Conservation (phyloP, 2,113 vertebrate genomes). For the Ictalurus furcatus region DNA sequence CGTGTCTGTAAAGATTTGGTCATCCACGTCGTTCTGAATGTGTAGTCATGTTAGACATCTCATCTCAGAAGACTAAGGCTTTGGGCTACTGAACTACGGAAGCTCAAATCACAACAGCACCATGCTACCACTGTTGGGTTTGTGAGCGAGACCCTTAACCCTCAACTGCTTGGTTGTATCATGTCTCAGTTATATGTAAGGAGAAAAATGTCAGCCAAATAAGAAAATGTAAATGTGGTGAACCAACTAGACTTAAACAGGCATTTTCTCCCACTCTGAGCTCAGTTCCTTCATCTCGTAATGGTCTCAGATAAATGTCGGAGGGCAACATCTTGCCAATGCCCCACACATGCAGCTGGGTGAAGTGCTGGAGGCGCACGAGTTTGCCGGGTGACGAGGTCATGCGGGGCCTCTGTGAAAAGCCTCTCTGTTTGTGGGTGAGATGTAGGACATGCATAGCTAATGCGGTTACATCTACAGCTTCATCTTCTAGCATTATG, state of each 20-base stretch:
- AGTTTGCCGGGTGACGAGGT: constrained; percentile 35
- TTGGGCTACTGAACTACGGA: background rate
- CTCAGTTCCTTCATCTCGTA: background rate
- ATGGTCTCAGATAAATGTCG: background rate
- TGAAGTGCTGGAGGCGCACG: constrained; percentile 35
- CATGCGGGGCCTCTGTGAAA: constrained; percentile 41
- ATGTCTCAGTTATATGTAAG: background rate
- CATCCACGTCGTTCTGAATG: background rate
- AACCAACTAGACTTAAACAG: background rate
- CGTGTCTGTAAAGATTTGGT: background rate
- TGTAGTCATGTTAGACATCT: background rate
- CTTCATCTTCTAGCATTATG: constrained; percentile 9
- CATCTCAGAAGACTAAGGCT: background rate
- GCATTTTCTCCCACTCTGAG: background rate
- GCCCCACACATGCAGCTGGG: constrained; percentile 27
- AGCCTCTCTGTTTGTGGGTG: constrained; percentile 46
- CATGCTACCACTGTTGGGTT: background rate
- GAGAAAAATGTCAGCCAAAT: background rate
- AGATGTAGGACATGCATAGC: constrained; percentile 28
- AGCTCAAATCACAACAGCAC: background rate
- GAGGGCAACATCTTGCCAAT: constrained; percentile 19
- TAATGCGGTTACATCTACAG: constrained; percentile 26
- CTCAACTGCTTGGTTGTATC: background rate
- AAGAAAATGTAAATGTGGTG: background rate
- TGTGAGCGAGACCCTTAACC: background rate